Evolutionary conservation across 37 sponge, comb jelly and placozoan genomes (phyloP).

Genomic region (Dysidea cf. avara): DNA sequence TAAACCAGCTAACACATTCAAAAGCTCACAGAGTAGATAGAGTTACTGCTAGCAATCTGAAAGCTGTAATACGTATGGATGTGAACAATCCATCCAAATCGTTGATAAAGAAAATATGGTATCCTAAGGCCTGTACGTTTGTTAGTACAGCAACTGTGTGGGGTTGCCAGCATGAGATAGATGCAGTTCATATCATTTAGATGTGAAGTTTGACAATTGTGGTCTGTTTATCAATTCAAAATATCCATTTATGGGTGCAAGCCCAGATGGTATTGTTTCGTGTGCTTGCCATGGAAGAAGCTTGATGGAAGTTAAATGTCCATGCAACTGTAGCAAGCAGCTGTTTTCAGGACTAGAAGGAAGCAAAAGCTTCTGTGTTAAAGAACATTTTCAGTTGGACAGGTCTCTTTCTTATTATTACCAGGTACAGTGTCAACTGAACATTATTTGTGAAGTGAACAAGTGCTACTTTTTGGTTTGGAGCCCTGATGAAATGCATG

Average conservation of each 20-base stretch:
- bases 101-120: slow-evolving; percentile 43
- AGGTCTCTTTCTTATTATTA: no score
- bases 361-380: no score
- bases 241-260: slow-evolving; percentile 49
- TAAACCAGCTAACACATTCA: no score
- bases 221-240: slow-evolving; percentile 28
- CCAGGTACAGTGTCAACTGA: no score
- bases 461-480: no score
- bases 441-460: no score
- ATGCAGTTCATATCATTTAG: slow-evolving; percentile 22
- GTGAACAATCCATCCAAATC: slow-evolving; percentile 31
- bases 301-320: no score
- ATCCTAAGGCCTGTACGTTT: slow-evolving; percentile 20
- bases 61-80: slow-evolving; percentile 34
- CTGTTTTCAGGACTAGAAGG: no score
- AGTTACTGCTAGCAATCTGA: slow-evolving; percentile 56
- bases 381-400: no score
- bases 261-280: slow-evolving; percentile 30
- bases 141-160: slow-evolving; percentile 31
- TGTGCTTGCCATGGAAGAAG: no score
- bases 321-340: no score
- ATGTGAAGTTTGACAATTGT: slow-evolving; percentile 9
- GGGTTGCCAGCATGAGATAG: slow-evolving; percentile 54
- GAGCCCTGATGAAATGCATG: no score
- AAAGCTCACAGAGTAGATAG: slow-evolving; percentile 43